A percentile compares a stretch with the other conserved stretches of the same genome.
Conservation (phyloP, 1,140 invertebrate species). For the Wasmannia auropunctata region DNA sequence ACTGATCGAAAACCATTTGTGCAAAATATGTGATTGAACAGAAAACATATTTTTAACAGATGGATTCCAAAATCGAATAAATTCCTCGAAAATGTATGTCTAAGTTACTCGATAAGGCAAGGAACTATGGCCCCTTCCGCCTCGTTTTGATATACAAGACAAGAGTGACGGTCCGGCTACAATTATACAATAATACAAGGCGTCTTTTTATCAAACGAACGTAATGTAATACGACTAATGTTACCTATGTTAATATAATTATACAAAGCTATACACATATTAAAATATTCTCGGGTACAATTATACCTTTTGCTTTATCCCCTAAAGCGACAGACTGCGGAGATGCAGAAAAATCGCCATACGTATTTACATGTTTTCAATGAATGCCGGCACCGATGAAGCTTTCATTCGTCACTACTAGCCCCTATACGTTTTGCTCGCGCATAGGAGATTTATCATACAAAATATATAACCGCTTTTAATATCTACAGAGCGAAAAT, state of each 20-base stretch:
- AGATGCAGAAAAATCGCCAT: constrained; percentile 28
- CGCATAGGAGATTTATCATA: constrained; percentile 36
- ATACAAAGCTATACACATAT: constrained; percentile 35
- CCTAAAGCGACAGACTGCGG: constrained; percentile 11
- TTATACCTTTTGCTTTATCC: constrained; percentile 8
- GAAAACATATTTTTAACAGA: constrained; percentile 16
- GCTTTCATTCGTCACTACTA: constrained; percentile 36
- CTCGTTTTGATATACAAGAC: neutral
- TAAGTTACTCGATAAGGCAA: neutral
- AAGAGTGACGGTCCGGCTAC: neutral
- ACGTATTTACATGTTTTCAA: constrained; percentile 40
- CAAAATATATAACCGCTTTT: constrained; percentile 35
- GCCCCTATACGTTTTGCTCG: constrained; percentile 23
- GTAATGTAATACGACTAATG: neutral
- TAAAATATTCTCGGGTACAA: constrained; percentile 40
- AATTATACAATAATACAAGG: neutral
- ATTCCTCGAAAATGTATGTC: neutral
- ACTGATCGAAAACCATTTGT: neutral
- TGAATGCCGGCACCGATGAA: constrained; percentile 32
- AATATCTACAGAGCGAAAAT: constrained; percentile 38
- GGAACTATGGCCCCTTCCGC: neutral
- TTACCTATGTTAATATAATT: neutral
- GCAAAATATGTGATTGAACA: constrained; percentile 1
- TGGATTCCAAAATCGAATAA: neutral
- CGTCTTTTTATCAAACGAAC: neutral